Evolutionary conservation across 2,888 invertebrate genomes (phyloP), one percentile per base, ranked within the genome.

Genomic region (Scaptomyza flava): DNA sequence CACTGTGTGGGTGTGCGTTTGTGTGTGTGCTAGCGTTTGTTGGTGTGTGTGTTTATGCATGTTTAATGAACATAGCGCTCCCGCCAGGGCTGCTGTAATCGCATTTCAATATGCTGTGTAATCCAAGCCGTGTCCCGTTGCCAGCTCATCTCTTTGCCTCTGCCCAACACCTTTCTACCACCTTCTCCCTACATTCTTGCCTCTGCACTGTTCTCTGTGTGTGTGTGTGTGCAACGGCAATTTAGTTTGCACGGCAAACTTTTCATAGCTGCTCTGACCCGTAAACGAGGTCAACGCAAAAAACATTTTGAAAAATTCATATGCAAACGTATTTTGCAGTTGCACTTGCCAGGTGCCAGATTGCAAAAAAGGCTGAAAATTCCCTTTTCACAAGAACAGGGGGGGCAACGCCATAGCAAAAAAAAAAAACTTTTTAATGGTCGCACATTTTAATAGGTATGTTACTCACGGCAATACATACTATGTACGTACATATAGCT

Each of bases 301-400:
- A 82, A 81, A 78, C 86, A 82, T 82, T 82, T 82, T 82, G 81
- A 85, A 82, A 82, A 85, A 82, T 82, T 85, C 82, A 82, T 82
- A 82, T 80, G 82, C 86, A 85, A 82, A 82, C 82, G 82, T 82
- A 80, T 82, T 82, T 85, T 77, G 51, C 85, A 76, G 73, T 72
- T 85, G 84, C 85, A 75, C 72, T 75, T 73, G 66, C 62, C 62
- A 72, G 81, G 85, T 81, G 79, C 79, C 84, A 82, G 80, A 73
- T 65, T 75, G 75, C 72, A 77, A 72, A 72, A 72, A 67, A 77
- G 52, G 63, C 64, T 6, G 63, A 72, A 72, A 72, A 66, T 77
- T 69, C 72, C 77, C 59, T 59, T 76, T 70, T 68, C 74, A 68
- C 72, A 64, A 58, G 77, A 52, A 43, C 42, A 2, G 41, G 31